A percentile compares a stretch with the other conserved stretches of the same genome.
These are phyloP conservation scores for Sycobia sp. DNA, from an alignment of 1,140 invertebrate species.

Conservation along the genomic window DNA sequence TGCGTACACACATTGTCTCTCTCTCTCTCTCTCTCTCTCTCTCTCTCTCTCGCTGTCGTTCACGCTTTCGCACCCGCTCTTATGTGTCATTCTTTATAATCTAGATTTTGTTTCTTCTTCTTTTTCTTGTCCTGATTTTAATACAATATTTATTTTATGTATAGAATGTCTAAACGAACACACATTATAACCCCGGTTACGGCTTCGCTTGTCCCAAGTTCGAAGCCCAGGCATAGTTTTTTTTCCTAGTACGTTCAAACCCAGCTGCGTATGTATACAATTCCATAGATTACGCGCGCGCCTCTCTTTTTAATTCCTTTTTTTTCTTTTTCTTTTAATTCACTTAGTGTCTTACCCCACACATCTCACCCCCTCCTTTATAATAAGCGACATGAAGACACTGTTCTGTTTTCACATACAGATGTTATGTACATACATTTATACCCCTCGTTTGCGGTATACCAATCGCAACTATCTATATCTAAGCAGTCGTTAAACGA, in stretches of 20 bases:
- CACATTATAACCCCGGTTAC: constrained; percentile 56
- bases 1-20: not conserved
- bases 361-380: no score
- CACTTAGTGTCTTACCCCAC: no score
- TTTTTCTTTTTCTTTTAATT: constrained; percentile 9
- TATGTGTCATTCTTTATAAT: constrained; percentile 3
- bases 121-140: constrained; percentile 20
- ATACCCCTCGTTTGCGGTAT: not conserved
- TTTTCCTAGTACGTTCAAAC: no score
- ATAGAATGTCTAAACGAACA: constrained; percentile 56
- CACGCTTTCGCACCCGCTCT: not conserved
- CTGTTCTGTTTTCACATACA: constrained; percentile 15
- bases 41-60: not conserved
- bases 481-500: constrained; percentile 3
- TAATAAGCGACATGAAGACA: no score
- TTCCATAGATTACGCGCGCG: not conserved
- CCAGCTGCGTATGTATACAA: no score
- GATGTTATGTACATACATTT: constrained; percentile 13
- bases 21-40: not conserved
- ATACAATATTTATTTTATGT: constrained; percentile 47
- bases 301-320: constrained; percentile 3
- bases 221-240: no score
- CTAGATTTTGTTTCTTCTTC: not conserved
- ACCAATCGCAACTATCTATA: constrained; percentile 6
- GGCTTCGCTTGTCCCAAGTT: no score